Percentiles rank a stretch among this genome's conserved stretches.
Conservation (phyloP, 2,113 vertebrate species). For the Kobus ellipsiprymnus region DNA sequence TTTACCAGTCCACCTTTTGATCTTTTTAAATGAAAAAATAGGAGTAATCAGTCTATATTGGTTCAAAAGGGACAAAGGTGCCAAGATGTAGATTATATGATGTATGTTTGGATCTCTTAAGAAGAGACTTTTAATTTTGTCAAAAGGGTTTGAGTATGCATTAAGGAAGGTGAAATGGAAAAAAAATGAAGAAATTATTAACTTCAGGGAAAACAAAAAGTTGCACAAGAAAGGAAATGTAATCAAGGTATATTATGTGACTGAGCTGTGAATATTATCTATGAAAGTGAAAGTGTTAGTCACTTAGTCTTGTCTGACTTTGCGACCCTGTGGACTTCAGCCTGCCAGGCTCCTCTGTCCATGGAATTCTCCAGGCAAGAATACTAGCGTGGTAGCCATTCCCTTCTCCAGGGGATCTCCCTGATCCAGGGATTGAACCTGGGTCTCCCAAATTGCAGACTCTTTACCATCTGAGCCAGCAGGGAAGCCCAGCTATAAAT, state of each 20-base stretch:
- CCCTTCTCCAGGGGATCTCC: background rate
- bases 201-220: slow-evolving; percentile 25
- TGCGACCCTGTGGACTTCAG: background rate
- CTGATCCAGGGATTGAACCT: background rate
- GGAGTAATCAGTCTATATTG: background rate
- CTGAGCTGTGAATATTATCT: background rate
- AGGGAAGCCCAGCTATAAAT: background rate
- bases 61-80: background rate
- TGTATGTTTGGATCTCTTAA: background rate
- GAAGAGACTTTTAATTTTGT: slow-evolving; percentile 1
- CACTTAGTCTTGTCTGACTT: background rate
- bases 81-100: background rate
- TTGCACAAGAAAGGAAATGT: background rate
- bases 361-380: background rate
- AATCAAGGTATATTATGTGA: background rate
- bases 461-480: background rate
- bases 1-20: background rate
- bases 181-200: background rate
- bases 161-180: background rate
- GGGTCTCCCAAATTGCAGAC: background rate
- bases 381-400: background rate
- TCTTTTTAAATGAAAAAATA: background rate
- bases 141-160: background rate
- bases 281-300: background rate
- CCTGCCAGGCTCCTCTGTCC: background rate